Evolutionary conservation across 2,888 invertebrate genomes (phyloP), one percentile per base, ranked within the genome.

Genomic region (Corbicula japonica): DNA sequence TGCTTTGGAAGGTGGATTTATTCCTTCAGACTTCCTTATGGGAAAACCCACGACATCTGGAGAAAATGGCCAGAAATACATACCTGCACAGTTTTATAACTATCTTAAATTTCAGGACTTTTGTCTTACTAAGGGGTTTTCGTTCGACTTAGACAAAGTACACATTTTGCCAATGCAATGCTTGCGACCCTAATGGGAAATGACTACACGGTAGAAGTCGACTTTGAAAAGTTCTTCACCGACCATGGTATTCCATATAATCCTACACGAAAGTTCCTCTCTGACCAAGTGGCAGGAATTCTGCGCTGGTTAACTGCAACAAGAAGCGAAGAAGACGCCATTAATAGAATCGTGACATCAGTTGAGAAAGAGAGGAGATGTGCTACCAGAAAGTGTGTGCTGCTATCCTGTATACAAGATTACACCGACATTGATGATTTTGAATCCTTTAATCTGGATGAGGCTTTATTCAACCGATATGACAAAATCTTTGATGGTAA

Each of bases 151-250:
- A 94, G 94, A 10, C 1, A 95, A 96, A 0, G 91, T 97, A 32
- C 95, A 96, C 80, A 95, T 95, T 83, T 95, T 95, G 23, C 93
- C 96, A 79, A 91, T 98, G 62, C 97, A 97, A 0, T 98, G 23
- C 94, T 97, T 79, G 97, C 97, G 0, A 96, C 96, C 0, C 92
- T 98, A 41, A 94, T 98, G 8, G 98, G 98, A 0, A 98, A 98
- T 94, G 98, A 98, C 93, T 98, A 96, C 93, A 96, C 97, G 10
- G 58, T 38, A 35, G 44, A 28, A 15, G 54, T 41, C 4, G 65
- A 34, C n/a, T 54, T 63, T 18, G 92, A 93, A 68, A 85, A 79
- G 35, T 89, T 89, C 46, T 84, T 68, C 56, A 56, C 79, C 63
- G 41, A 68, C 85, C 79, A 32, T 89, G 89, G 46, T 83, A 65